Percentiles rank a stretch among this genome's conserved stretches.
Conservation (phyloP, 1,140 invertebrate genomes). For the Elymnias hypermnestra region DNA sequence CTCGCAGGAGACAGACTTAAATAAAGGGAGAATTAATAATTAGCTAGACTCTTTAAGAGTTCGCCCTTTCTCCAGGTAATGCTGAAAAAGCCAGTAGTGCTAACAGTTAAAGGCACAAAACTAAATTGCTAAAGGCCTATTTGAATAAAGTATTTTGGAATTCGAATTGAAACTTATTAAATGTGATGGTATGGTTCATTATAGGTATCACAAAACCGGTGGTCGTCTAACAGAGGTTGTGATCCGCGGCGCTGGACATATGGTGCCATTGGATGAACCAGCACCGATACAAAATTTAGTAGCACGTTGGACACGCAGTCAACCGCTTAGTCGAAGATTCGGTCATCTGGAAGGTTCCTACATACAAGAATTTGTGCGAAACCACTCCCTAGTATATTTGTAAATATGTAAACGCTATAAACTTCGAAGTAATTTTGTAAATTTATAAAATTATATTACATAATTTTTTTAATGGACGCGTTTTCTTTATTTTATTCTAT, state of each 20-base stretch:
- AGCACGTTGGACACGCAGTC: conserved; percentile 77
- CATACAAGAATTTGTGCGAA: conserved; percentile 29
- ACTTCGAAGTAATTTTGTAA: too few relatives aligned
- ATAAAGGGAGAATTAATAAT: too few relatives aligned
- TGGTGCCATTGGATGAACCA: conserved; percentile 83
- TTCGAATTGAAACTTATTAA: too few relatives aligned
- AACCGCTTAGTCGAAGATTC: conserved; percentile 22
- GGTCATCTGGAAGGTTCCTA: conserved; percentile 26
- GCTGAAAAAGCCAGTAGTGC: too few relatives aligned
- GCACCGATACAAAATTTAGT: conserved; percentile 80
- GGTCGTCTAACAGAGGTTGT: conserved; percentile 80
- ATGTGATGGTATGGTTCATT: too few relatives aligned
- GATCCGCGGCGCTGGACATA: conserved; percentile 81
- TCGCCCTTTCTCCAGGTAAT: too few relatives aligned
- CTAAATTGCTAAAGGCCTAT: too few relatives aligned
- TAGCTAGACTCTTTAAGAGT: too few relatives aligned
- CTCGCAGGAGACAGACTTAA: too few relatives aligned
- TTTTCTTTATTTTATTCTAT: background rate
- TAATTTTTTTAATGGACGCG: background rate
- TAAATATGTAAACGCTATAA: conserved; percentile 8
- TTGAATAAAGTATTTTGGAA: too few relatives aligned
- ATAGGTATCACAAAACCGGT: conserved; percentile 79
- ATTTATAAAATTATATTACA: too few relatives aligned
- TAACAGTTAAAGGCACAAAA: too few relatives aligned
- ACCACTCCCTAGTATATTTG: conserved; percentile 25